Evolutionary conservation across 23 tunicate genomes (phyloP), one percentile per base, ranked within the genome.

Genomic region (Botrylloides violaceus): DNA sequence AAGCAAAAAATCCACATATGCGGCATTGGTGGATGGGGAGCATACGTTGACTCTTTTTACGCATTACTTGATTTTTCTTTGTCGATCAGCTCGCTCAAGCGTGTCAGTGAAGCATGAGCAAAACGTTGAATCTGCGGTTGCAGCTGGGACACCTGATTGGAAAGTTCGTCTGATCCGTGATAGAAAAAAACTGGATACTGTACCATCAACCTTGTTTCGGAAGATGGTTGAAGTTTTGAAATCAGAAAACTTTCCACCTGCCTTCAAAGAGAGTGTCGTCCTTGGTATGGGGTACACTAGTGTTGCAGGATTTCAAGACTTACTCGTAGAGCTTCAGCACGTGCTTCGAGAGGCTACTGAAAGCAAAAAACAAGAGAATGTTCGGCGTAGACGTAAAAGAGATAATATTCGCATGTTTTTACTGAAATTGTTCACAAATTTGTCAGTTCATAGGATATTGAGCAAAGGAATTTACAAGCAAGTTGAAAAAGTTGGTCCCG

Each of bases 141-240:
- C 88, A 0, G 88, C 88, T 22, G 96, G 96, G 48, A 88, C 96
- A 27, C 75, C 96, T 34, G 96, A 88, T 64, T 88, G 96, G 96
- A 34, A 76, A 66, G 80, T 88, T 9, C 25, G 72, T 24, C 28
- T 87, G 28, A 58, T 70, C 21, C 78, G 82, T 20, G 95, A 87
- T 56, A 22, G 77, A 4, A 84, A 87, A 22, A 75, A 82, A 12
- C 19, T 68, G 30, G 59, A 66, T 26, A 77, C 95, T 1, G 77
- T 84, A 3, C 82, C 86, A 15, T 80, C 82, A 3, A 39, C 70
- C 3, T 26, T 87, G 32, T 84, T 84, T 50, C 82, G 75, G 34
- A 65, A 76, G 0, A 48, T 80, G 36, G 70, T 88, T 25, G 56
- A 80, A 0, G 22, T 76, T 5, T 73, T 81, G 64, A 66, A 70